A percentile compares a stretch with the other conserved stretches of the same genome.
Evolutionary conservation across 2,797 vertebrate species (phyloP).

Genomic region (Synaphobranchus kaupii): DNA sequence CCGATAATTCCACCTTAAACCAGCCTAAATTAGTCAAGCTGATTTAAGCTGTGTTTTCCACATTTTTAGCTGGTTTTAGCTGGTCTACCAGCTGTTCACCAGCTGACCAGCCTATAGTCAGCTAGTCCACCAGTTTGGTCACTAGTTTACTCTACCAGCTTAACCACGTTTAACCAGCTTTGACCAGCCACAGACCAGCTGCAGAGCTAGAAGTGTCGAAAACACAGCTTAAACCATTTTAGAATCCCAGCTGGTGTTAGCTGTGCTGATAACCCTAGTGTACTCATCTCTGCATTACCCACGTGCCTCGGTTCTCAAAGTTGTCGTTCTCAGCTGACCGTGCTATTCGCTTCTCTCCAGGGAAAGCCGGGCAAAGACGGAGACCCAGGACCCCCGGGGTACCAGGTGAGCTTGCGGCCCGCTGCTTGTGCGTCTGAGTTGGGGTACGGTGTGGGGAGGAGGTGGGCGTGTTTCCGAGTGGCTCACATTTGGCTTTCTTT

Average conservation of each 20-base stretch:
- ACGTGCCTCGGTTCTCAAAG: not conserved
- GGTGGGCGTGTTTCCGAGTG: not conserved
- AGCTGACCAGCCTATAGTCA: no score
- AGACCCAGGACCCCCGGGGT: conserved; percentile 81
- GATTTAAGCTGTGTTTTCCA: no score
- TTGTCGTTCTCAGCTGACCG: not conserved
- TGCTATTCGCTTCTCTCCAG: conserved; percentile 43
- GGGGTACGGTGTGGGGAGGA: not conserved
- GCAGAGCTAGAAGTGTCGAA: no score
- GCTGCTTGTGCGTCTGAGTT: not conserved
- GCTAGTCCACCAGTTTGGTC: no score
- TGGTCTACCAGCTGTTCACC: no score
- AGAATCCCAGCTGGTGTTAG: not conserved
- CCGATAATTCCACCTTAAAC: no score
- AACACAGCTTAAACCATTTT: no score
- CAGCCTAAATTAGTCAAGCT: no score
- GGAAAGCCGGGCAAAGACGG: conserved; percentile 97
- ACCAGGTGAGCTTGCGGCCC: conserved; percentile 74
- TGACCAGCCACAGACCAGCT: no score
- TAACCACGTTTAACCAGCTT: no score
- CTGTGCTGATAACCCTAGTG: not conserved
- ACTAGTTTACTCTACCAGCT: no score
- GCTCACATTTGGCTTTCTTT: not conserved
- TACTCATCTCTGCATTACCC: not conserved
- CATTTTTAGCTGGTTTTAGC: no score